phyloP scores from a whole-genome alignment of 1,140 invertebrate genomes.

The Chironomus tepperi region DNA sequence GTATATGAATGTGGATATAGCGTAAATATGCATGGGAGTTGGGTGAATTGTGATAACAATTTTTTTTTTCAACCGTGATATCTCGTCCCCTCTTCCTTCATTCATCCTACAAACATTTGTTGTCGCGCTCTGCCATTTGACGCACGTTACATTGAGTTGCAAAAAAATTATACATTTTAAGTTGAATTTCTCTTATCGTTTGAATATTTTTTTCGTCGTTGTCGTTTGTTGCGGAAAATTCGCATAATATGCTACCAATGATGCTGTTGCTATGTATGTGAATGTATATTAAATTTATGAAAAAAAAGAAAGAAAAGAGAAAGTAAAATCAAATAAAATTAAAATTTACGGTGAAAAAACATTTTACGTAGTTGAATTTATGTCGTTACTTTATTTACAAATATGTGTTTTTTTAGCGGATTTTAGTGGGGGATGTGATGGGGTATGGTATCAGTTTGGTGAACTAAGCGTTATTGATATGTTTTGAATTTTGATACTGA shows the following conservation, averaged over 20 bases:
- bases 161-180: too few relatives aligned
- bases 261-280: too few relatives aligned
- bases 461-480: too few relatives aligned
- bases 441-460: background rate
- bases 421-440: background rate
- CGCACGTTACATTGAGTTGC: too few relatives aligned
- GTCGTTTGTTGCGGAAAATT: background rate
- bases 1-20: background rate
- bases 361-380: background rate
- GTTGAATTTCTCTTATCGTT: too few relatives aligned
- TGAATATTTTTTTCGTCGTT: too few relatives aligned
- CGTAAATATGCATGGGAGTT: background rate
- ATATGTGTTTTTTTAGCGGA: background rate
- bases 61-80: background rate
- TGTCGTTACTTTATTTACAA: conserved; percentile 13
- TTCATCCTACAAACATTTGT: too few relatives aligned
- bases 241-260: background rate
- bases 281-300: background rate
- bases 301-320: background rate
- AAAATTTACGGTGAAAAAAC: background rate
- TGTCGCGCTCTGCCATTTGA: background rate
- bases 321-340: conserved; percentile 3
- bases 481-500: too few relatives aligned
- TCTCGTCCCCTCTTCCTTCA: too few relatives aligned
- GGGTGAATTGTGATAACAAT: background rate